Evolutionary conservation across 92 coral and sea anemone species (phyloP).

Genomic region (Zoanthus sansibaricus): DNA sequence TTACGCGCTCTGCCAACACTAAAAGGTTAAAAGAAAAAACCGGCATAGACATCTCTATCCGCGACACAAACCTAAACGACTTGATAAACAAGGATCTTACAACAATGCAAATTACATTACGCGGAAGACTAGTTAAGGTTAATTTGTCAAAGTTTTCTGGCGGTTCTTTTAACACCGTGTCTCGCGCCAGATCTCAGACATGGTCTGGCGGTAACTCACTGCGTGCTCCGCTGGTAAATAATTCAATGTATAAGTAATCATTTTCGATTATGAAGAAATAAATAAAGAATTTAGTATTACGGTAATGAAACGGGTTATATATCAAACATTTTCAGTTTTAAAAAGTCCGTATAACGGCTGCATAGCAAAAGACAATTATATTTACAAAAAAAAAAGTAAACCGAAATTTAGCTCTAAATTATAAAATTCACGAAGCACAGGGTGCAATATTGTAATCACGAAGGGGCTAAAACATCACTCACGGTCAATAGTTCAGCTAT

Average conservation of each 20-base stretch:
- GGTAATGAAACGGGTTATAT: too few species aligned
- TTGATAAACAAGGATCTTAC: slow-evolving; percentile 64
- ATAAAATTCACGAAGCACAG: too few species aligned
- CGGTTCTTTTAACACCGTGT: slow-evolving; percentile 60
- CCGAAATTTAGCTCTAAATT: too few species aligned
- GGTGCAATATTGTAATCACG: too few species aligned
- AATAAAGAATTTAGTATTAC: too few species aligned
- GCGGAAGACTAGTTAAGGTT: slow-evolving; percentile 76
- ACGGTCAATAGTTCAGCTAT: too few species aligned
- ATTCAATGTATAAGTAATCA: not conserved
- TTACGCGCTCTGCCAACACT: not conserved
- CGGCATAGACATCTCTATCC: slow-evolving; percentile 41
- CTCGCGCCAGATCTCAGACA: slow-evolving; percentile 59
- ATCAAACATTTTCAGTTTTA: too few species aligned
- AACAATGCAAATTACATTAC: slow-evolving; percentile 90
- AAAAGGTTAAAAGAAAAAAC: slow-evolving; percentile 25
- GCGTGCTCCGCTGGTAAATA: not conserved
- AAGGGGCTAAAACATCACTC: too few species aligned
- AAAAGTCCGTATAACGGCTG: too few species aligned
- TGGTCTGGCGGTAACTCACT: slow-evolving; percentile 2
- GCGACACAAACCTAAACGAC: slow-evolving; percentile 68
- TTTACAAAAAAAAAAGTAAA: too few species aligned
- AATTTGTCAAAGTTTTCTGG: slow-evolving; percentile 78
- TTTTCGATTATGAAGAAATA: too few species aligned
- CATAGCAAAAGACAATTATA: too few species aligned